These are phyloP conservation scores for Hecatera dysodea DNA, from an alignment of 2,888 invertebrate species.

Conservation along the genomic window DNA sequence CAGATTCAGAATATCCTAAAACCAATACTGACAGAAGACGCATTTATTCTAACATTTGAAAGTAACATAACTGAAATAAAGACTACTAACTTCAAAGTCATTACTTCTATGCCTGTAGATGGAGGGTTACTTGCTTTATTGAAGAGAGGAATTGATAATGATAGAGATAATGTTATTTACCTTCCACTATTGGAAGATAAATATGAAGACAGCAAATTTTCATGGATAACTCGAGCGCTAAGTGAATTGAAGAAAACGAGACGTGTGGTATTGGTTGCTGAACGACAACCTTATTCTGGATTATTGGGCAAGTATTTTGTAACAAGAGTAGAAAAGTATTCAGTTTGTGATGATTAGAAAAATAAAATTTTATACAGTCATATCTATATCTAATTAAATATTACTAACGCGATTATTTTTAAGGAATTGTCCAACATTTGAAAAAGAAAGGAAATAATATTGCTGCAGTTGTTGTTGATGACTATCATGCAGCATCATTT, in stretches of 20 bases:
- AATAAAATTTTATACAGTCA: no score
- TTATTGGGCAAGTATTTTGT: neutral
- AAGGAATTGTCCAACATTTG: constrained; percentile 4
- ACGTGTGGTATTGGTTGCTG: constrained; percentile 2
- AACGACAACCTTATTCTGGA: neutral
- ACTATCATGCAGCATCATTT: neutral
- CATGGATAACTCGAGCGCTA: constrained; percentile 1
- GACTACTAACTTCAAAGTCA: neutral
- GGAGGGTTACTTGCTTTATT: neutral
- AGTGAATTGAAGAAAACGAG: constrained; percentile 6
- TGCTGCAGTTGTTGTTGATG: neutral
- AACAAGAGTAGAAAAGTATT: neutral
- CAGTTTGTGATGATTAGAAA: neutral
- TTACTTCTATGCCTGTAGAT: constrained; percentile 1
- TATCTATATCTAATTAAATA: no score
- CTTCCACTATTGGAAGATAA: no score
- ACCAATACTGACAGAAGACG: neutral
- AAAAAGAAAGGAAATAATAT: constrained; percentile 1
- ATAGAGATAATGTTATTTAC: constrained; percentile 9
- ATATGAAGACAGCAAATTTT: neutral
- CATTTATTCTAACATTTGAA: constrained; percentile 3
- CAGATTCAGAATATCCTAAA: neutral
- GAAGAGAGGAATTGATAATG: neutral
- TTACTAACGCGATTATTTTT: neutral
- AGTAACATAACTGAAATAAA: neutral